Conservation (phyloP, 2,888 invertebrate species). For the Rhogogaster chlorosoma region DNA sequence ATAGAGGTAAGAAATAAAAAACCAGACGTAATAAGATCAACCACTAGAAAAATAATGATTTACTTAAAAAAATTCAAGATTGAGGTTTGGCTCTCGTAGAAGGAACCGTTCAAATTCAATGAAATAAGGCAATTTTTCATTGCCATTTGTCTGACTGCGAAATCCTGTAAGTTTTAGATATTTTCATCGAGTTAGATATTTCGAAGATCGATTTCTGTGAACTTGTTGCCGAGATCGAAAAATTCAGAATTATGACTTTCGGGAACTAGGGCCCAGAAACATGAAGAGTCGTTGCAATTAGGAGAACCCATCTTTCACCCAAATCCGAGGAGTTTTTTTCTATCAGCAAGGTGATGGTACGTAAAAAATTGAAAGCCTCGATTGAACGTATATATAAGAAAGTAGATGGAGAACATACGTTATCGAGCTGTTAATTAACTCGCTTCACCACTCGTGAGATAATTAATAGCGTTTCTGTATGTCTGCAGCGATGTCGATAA, state of each 20-base stretch:
- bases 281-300: too few relatives aligned
- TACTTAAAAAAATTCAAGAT: too few relatives aligned
- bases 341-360: background rate
- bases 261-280: too few relatives aligned
- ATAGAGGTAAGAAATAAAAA: too few relatives aligned
- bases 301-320: background rate
- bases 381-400: background rate
- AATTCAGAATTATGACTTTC: too few relatives aligned
- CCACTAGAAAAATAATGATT: too few relatives aligned
- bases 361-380: background rate
- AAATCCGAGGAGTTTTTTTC: background rate
- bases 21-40: too few relatives aligned
- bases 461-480: constrained; percentile 27
- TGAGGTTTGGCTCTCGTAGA: too few relatives aligned
- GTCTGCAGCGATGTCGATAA: background rate
- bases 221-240: too few relatives aligned
- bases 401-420: constrained; percentile 17
- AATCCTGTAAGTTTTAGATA: background rate
- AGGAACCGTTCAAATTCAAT: background rate
- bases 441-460: constrained; percentile 34
- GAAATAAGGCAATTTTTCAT: background rate
- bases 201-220: too few relatives aligned
- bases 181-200: background rate
- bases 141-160: background rate
- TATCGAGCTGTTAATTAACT: constrained; percentile 42